Percentiles rank a stretch among this genome's conserved stretches.
Evolutionary conservation across 2,888 invertebrate species (phyloP).

Genomic region (Heterodera filipjevi): DNA sequence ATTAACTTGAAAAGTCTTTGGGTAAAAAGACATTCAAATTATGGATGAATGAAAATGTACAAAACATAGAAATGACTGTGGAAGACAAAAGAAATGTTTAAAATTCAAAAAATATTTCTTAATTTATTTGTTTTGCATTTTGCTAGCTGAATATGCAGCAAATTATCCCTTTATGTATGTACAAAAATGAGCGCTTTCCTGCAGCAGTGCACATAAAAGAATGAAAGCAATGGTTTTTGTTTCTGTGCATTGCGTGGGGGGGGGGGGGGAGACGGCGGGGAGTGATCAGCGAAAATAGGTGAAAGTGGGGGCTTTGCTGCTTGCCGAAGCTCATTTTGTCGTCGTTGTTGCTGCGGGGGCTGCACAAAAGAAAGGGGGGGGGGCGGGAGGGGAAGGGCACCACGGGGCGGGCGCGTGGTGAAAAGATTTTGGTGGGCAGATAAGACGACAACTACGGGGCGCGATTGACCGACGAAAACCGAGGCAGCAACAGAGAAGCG

Average conservation of each 20-base stretch:
- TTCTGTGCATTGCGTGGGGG: background rate
- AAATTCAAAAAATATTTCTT: too few species aligned
- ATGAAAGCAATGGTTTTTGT: slow-evolving; percentile 6
- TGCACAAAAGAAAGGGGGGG: background rate
- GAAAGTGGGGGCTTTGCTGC: background rate
- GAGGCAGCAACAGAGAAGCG: background rate
- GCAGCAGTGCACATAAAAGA: background rate
- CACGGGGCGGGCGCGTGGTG: background rate
- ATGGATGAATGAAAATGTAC: too few species aligned
- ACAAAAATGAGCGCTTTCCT: background rate
- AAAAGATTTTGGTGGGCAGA: slow-evolving; percentile 6
- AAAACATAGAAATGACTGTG: too few species aligned
- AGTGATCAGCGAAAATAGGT: slow-evolving; percentile 1
- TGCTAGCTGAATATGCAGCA: too few species aligned
- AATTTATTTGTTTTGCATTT: too few species aligned
- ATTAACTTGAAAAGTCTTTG: too few species aligned
- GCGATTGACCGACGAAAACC: background rate
- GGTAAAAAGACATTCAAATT: too few species aligned
- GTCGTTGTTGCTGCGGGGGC: background rate
- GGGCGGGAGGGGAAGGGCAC: too few species aligned
- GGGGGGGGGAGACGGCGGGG: background rate
- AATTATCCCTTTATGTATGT: background rate
- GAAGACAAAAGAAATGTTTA: too few species aligned
- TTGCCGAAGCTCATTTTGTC: background rate
- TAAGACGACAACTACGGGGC: slow-evolving; percentile 3